These are phyloP conservation scores for Hafferia zeledoni DNA, from an alignment of 2,797 vertebrate genomes.

Conservation along the genomic window DNA sequence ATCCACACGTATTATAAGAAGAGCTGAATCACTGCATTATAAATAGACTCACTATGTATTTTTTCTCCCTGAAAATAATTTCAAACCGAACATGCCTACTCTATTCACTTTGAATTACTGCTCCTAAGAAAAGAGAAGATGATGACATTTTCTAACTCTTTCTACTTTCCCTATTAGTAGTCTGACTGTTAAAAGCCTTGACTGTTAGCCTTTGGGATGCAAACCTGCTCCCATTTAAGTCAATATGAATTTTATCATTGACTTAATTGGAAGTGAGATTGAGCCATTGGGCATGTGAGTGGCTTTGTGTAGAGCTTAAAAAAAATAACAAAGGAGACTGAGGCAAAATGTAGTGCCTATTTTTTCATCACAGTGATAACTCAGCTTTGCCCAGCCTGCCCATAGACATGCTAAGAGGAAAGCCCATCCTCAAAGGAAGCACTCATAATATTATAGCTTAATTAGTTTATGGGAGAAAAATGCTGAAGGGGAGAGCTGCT, in stretches of 20 bases:
- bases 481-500: conserved; percentile 17
- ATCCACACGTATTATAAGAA: conserved; percentile 1
- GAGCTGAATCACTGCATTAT: conserved; percentile 41
- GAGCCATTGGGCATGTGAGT: conserved; percentile 49
- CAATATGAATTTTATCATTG: conserved; percentile 44
- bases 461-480: conserved; percentile 57
- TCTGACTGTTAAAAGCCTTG: conserved; percentile 46
- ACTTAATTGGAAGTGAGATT: conserved; percentile 62
- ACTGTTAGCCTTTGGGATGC: conserved; percentile 54
- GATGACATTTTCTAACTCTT: conserved; percentile 26
- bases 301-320: conserved; percentile 36
- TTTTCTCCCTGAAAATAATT: conserved; percentile 50
- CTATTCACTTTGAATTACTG: conserved; percentile 48
- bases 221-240: conserved; percentile 62
- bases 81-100: conserved; percentile 28
- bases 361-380: conserved; percentile 27
- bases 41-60: conserved; percentile 29
- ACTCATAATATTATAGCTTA: conserved; percentile 49
- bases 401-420: conserved; percentile 7
- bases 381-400: conserved; percentile 25
- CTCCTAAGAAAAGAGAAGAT: conserved; percentile 26
- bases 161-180: conserved; percentile 33
- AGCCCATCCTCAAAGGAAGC: conserved; percentile 1
- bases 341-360: conserved; percentile 26
- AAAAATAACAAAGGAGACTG: not conserved